Evolutionary conservation across 2,113 vertebrate species (phyloP).

Genomic region (Lophura nycthemera): DNA sequence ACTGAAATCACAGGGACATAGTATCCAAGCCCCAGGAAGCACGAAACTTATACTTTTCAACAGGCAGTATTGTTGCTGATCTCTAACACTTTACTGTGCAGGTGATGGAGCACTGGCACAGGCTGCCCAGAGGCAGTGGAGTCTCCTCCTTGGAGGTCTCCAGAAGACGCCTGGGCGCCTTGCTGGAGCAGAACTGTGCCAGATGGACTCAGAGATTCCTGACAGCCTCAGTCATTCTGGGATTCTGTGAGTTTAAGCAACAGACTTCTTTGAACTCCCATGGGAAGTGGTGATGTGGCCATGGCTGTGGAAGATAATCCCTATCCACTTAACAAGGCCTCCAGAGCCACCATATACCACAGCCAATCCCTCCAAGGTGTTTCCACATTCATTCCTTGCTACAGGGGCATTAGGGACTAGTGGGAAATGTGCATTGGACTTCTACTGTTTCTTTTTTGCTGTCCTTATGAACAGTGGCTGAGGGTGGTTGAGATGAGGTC

Average conservation of each 20-base stretch:
- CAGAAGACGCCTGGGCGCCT: too few relatives aligned
- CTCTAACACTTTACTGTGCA: not conserved
- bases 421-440: not conserved
- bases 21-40: not conserved
- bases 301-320: not conserved
- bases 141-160: too few relatives aligned
- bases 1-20: not conserved
- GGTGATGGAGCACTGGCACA: not conserved
- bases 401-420: not conserved
- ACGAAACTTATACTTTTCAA: conserved; percentile 32
- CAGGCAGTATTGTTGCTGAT: conserved; percentile 24
- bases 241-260: conserved; percentile 9
- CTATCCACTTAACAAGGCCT: not conserved
- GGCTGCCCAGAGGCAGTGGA: not conserved
- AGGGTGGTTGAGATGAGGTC: not conserved
- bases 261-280: not conserved
- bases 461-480: not conserved
- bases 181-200: too few relatives aligned
- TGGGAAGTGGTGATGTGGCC: not conserved
- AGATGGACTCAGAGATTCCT: too few relatives aligned
- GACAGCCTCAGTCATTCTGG: too few relatives aligned
- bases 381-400: not conserved
- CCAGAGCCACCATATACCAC: not conserved
- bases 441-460: not conserved
- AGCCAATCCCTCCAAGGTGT: not conserved